Evolutionary conservation across 2,797 vertebrate species (phyloP), one percentile per base, ranked within the genome.

Genomic region (Cossypha polioptera): DNA sequence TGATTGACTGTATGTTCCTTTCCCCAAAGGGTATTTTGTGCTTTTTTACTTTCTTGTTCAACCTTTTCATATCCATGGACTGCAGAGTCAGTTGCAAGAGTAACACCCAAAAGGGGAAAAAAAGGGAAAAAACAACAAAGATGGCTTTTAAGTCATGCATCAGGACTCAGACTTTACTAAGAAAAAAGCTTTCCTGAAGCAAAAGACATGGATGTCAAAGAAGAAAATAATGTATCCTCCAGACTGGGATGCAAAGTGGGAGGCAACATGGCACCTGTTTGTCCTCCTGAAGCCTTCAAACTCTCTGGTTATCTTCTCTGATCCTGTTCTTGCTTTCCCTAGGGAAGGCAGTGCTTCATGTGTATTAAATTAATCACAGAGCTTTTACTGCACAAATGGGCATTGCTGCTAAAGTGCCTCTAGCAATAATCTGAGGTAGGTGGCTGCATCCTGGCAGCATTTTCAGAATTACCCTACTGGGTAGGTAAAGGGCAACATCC

Each of bases 71-170:
- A 71, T 28, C 53, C 31, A 53, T 6, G 19, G 40, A 47, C 36
- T 62, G 45, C 26, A 71, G 55, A 78, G 50, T 51, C 86, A 54
- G 29, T 38, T 68, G 62, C 13, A 63, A 74, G 42, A 89, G 71
- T 29, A 79, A 84, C 17, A 77, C 35, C 7, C 29, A 26, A 59
- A 92, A 50, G 88, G 11, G 14, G 31, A n/a, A 26, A 47, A 47
- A 50, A 58, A 47, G 57, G 16, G 33, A 54, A 59, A 40, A 36
- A 14, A 10, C 3, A 26, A 86, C 54, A 91, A 79, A 92, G 78
- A 83, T 90, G 82, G 90, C 72, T 93, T 93, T 93, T 83, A 94
- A 84, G 54, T 95, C 61, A 78, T 21, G 61, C 53, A 82, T 26
- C 63, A 91, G 53, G 47, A 67, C 54, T 78, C 71, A 90, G 53